Evolutionary conservation across 2,113 vertebrate species (phyloP), one percentile per base, ranked within the genome.

Genomic region (Colius striatus): DNA sequence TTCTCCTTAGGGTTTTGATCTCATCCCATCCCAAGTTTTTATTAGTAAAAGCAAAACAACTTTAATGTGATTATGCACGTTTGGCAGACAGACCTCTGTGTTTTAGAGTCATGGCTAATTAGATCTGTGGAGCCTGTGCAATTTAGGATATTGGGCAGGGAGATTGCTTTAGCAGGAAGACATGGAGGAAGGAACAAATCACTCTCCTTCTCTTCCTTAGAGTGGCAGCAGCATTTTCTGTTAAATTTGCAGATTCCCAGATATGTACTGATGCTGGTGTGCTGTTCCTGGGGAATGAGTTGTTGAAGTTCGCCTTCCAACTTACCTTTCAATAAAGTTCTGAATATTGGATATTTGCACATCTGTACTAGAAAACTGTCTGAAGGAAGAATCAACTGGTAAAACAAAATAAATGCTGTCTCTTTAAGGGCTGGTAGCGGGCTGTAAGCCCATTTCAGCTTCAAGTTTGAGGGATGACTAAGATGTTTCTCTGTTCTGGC

Each of bases 401-500:
- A 66, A 90, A 81, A 76, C 21, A 17, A 80, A 83, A 26, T 36
- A 71, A 91, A 57, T 30, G 29, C 41, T 79, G 62, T 5, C 60
- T 63, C 92, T 58, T 75, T 84, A 75, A 75, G 48, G 61, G 50
- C 53, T 74, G 63, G 16, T 34, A 19, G 10, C 0, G 7, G 53
- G 45, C 45, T 58, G 10, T 43, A 30, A 94, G 68, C 84, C 62
- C 38, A 16, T 75, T 83, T 87, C 57, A 29, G 22, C 70, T 65
- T 79, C 66, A 68, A 1, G 70, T 81, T 91, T 18, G 61, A 63
- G 41, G 50, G 36, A 67, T 90, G 90, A 75, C 80, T 89, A 92
- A 87, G 89, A 65, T 47, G 16, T 80, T 94, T 95, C 71, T 86
- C 26, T 73, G 10, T 74, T 93, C 72, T 85, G 70, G 74, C 77